phyloP scores from a whole-genome alignment of 2,888 invertebrate species.

The Leptinotarsa haldemani region DNA sequence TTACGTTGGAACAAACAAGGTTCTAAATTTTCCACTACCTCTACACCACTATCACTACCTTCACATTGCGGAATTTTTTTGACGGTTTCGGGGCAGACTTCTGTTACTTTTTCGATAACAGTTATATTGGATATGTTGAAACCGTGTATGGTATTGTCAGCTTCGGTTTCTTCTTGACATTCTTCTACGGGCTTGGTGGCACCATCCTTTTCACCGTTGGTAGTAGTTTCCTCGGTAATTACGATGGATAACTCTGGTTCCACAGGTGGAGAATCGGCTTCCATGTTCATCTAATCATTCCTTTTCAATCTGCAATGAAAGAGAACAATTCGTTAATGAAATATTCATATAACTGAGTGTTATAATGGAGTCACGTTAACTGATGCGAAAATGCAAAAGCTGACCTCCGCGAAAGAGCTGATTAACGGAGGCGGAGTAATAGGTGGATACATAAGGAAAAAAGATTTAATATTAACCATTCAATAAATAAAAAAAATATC shows the following conservation, averaged over 20 bases:
- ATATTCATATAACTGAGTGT: no score
- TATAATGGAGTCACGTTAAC: no score
- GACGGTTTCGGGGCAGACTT: neutral
- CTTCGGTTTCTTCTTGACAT: slow-evolving; percentile 52
- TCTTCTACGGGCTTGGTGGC: slow-evolving; percentile 14
- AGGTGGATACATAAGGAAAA: no score
- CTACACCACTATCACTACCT: slow-evolving; percentile 86
- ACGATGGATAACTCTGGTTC: neutral
- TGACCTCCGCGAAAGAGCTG: no score
- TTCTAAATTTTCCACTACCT: slow-evolving; percentile 69
- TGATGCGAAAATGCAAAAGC: no score
- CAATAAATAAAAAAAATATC: no score
- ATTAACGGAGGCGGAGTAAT: no score
- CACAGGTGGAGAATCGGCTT: slow-evolving; percentile 9
- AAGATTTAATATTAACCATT: no score
- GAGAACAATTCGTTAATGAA: no score
- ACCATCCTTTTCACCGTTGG: neutral
- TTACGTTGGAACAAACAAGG: slow-evolving; percentile 66
- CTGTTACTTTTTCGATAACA: slow-evolving; percentile 55
- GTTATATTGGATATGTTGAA: slow-evolving; percentile 60
- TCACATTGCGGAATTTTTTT: slow-evolving; percentile 65
- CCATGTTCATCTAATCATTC: slow-evolving; percentile 32
- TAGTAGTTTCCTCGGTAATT: neutral
- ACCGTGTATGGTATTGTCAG: slow-evolving; percentile 58
- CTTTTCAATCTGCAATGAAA: slow-evolving; percentile 14